Conservation (phyloP, 2,797 vertebrate species). For the Periparus ater region DNA sequence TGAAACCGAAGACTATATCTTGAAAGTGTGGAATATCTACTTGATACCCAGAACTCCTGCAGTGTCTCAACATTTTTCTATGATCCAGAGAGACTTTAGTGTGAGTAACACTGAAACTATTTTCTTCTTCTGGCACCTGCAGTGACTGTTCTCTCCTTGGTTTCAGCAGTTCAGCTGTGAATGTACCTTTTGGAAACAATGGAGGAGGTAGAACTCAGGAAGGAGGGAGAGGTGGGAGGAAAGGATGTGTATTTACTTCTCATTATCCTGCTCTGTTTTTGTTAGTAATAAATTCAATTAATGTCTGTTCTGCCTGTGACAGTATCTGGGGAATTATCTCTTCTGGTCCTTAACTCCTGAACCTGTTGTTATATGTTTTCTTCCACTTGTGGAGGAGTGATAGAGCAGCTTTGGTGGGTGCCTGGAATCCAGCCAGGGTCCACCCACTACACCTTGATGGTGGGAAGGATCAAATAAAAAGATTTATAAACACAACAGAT, state of each 20-base stretch:
- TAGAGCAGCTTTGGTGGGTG: neutral
- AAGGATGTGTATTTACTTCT: neutral
- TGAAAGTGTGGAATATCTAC: neutral
- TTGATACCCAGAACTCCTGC: neutral
- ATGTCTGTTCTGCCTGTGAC: neutral
- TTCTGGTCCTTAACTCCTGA: neutral
- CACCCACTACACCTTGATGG: neutral
- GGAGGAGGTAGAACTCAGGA: neutral
- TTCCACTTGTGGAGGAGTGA: neutral
- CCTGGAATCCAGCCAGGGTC: neutral
- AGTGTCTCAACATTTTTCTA: neutral
- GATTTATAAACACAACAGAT: neutral
- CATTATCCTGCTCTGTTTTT: neutral
- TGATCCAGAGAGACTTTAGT: neutral
- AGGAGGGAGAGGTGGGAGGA: too few relatives aligned
- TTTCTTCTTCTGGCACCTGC: neutral
- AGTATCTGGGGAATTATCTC: neutral
- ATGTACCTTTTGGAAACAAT: neutral
- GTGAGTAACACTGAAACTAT: neutral
- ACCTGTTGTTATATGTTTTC: neutral
- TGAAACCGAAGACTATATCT: neutral
- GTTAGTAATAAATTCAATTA: neutral
- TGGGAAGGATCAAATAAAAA: neutral
- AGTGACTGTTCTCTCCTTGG: neutral
- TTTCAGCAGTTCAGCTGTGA: neutral